phyloP scores from a whole-genome alignment of 2,888 invertebrate species.

The Drosophila antonietae region DNA sequence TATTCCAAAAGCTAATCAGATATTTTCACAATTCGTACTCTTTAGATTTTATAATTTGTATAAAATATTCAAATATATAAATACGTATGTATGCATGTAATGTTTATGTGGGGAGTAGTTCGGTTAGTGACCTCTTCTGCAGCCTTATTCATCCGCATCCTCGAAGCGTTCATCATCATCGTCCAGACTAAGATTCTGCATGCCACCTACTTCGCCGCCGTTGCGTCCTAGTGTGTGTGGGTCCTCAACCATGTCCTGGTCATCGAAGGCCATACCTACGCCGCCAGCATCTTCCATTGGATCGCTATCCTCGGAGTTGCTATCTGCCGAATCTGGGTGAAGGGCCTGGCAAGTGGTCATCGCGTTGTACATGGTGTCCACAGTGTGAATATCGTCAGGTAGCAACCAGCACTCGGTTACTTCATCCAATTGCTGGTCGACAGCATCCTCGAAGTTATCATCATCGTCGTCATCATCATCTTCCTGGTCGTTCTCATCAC shows the following conservation, averaged over 20 bases:
- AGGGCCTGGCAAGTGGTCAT: constrained; percentile 91
- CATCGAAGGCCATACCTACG: constrained; percentile 62
- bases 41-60: constrained; percentile 62
- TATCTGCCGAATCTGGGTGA: constrained; percentile 91
- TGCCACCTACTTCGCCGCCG: constrained; percentile 73
- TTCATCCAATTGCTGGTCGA: constrained; percentile 83
- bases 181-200: constrained; percentile 83
- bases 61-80: constrained; percentile 63
- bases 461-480: constrained; percentile 84
- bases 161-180: constrained; percentile 82
- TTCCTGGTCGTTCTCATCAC: constrained; percentile 76
- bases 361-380: constrained; percentile 90
- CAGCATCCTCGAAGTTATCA: constrained; percentile 73
- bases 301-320: constrained; percentile 83
- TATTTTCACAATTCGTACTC: constrained; percentile 55
- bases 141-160: constrained; percentile 82
- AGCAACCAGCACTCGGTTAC: constrained; percentile 90
- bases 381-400: constrained; percentile 87
- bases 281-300: constrained; percentile 81
- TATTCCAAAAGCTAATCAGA: constrained; percentile 77
- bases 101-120: constrained; percentile 43
- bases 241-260: constrained; percentile 66
- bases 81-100: constrained; percentile 56
- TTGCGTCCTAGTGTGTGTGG: constrained; percentile 61
- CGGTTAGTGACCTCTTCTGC: constrained; percentile 15